These are phyloP conservation scores for Cynocephalus volans DNA, from an alignment of 2,113 vertebrate genomes.

Conservation along the genomic window DNA sequence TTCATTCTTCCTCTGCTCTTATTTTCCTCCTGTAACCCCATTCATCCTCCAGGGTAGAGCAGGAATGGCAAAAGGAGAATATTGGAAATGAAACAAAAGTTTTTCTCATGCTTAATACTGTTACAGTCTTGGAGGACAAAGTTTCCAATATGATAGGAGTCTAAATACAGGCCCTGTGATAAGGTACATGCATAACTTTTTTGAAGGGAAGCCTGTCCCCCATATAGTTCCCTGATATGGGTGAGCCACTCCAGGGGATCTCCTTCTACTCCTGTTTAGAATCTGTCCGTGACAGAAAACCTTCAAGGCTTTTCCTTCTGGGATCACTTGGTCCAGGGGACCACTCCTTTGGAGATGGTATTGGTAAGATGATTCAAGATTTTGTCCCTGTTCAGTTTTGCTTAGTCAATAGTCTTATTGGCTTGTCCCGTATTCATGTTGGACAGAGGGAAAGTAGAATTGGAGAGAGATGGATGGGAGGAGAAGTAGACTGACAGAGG, in stretches of 20 bases:
- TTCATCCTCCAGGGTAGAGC: too few species aligned
- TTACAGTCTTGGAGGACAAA: too few species aligned
- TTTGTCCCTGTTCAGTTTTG: neutral
- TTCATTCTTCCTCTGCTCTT: too few species aligned
- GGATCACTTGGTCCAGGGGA: neutral
- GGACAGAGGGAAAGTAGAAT: neutral
- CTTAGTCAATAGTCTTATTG: neutral
- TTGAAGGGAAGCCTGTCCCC: too few species aligned
- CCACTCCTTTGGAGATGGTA: neutral
- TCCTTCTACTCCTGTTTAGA: neutral
- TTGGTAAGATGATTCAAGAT: neutral
- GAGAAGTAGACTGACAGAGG: rapidly evolving
- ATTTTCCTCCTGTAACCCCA: too few species aligned
- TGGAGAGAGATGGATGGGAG: neutral
- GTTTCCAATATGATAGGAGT: too few species aligned
- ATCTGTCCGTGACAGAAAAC: neutral
- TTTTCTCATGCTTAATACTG: too few species aligned
- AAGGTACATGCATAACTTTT: too few species aligned
- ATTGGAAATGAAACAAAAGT: too few species aligned
- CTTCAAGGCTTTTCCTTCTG: neutral
- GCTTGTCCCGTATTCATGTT: neutral
- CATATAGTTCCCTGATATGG: neutral
- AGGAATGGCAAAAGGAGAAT: too few species aligned
- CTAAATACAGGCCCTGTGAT: too few species aligned
- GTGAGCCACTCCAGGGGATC: neutral